Conservation (phyloP, 2,888 invertebrate genomes). For the Lepidocyrtoides sp. region DNA sequence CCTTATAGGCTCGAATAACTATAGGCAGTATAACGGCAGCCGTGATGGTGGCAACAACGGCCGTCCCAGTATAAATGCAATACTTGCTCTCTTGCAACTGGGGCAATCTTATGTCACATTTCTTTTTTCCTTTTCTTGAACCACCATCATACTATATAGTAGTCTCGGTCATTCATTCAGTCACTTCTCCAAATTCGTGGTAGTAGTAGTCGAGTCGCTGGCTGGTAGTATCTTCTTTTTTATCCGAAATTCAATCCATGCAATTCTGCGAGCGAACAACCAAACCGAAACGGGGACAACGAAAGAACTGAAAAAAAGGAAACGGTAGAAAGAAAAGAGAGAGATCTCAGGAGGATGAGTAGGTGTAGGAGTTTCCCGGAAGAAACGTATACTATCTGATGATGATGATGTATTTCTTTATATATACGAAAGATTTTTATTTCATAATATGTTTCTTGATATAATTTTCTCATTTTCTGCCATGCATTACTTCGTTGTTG, state of each 20-base stretch:
- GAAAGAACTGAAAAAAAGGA: neutral
- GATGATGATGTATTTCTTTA: too few species aligned
- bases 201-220: neutral
- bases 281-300: slow-evolving; percentile 27
- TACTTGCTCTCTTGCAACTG: too few species aligned
- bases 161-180: slow-evolving; percentile 22
- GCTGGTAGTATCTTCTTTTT: slow-evolving; percentile 2
- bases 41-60: too few species aligned
- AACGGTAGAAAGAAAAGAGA: too few species aligned
- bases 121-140: neutral
- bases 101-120: neutral
- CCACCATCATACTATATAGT: too few species aligned
- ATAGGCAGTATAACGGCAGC: too few species aligned
- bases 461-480: too few species aligned
- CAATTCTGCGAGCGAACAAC: slow-evolving; percentile 24
- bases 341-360: slow-evolving; percentile 52
- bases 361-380: slow-evolving; percentile 34
- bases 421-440: too few species aligned
- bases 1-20: too few species aligned
- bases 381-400: slow-evolving; percentile 11
- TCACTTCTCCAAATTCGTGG: neutral
- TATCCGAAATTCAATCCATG: slow-evolving; percentile 54
- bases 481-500: too few species aligned
- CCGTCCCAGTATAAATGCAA: too few species aligned
- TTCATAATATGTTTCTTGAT: too few species aligned